These are phyloP conservation scores for Cephalopachus bancanus DNA, from an alignment of 2,797 vertebrate genomes.

Conservation along the genomic window DNA sequence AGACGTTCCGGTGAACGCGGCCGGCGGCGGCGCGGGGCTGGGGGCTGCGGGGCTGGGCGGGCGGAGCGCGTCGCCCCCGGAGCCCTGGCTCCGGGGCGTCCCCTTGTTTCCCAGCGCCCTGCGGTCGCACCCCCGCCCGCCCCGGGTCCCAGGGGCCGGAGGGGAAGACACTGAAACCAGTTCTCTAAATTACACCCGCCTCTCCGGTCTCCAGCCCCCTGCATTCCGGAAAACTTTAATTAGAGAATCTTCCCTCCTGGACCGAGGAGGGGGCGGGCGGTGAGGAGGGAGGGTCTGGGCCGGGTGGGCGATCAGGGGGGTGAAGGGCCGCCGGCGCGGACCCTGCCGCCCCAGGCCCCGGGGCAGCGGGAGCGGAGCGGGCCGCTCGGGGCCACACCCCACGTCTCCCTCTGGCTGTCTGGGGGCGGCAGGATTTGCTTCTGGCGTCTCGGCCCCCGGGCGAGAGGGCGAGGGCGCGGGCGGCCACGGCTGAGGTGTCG, in stretches of 20 bases:
- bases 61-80: constrained; percentile 40
- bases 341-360: background rate
- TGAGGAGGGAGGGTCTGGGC: constrained; percentile 70
- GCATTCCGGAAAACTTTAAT: constrained; percentile 86
- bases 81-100: constrained; percentile 58
- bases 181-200: constrained; percentile 82
- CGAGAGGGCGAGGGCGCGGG: background rate
- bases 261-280: constrained; percentile 64
- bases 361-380: background rate
- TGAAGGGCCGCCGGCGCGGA: background rate
- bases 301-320: constrained; percentile 45
- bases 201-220: constrained; percentile 76
- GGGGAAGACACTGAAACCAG: constrained; percentile 80
- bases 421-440: background rate
- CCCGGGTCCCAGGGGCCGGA: constrained; percentile 75
- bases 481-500: background rate
- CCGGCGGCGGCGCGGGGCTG: constrained; percentile 14
- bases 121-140: background rate
- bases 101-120: constrained; percentile 76
- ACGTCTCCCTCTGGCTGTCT: constrained; percentile 13
- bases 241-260: constrained; percentile 81
- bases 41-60: background rate
- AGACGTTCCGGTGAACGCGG: constrained; percentile 79
- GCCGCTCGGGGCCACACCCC: constrained; percentile 72
- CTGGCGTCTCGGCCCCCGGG: too few relatives aligned